phyloP scores from a whole-genome alignment of 2,113 vertebrate genomes.

The Nycticorax nycticorax region DNA sequence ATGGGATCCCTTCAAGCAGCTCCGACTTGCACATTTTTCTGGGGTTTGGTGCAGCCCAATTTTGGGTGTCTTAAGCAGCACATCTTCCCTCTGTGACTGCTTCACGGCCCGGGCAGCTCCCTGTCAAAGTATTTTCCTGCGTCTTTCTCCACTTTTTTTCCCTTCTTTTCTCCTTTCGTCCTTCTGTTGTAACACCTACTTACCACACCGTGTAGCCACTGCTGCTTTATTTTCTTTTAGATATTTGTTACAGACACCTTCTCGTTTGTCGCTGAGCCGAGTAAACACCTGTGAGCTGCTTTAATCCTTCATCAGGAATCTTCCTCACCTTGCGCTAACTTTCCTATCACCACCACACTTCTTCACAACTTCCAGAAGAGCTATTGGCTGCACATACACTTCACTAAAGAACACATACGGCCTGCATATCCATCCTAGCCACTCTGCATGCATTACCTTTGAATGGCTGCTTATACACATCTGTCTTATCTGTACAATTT shows the following conservation, averaged over 20 bases:
- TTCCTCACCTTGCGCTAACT: conserved; percentile 29
- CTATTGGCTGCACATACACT: background rate
- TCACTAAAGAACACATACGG: background rate
- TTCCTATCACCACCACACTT: background rate
- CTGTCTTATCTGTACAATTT: background rate
- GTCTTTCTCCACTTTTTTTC: background rate
- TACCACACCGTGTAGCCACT: background rate
- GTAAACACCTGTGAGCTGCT: background rate
- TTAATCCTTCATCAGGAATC: conserved; percentile 7
- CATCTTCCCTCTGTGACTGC: background rate
- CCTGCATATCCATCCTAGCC: background rate
- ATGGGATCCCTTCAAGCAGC: background rate
- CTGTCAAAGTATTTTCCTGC: background rate
- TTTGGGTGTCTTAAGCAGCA: background rate
- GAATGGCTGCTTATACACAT: background rate
- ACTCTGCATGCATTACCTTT: background rate
- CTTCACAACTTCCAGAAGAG: background rate
- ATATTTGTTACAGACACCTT: background rate
- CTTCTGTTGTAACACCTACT: background rate
- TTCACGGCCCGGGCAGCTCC: background rate
- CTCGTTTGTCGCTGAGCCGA: background rate
- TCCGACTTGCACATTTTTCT: background rate
- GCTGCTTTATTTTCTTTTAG: background rate
- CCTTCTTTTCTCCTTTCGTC: background rate
- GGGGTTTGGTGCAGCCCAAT: background rate